phyloP scores from a whole-genome alignment of 2,797 vertebrate genomes.

The Chloroceryle amazona region DNA sequence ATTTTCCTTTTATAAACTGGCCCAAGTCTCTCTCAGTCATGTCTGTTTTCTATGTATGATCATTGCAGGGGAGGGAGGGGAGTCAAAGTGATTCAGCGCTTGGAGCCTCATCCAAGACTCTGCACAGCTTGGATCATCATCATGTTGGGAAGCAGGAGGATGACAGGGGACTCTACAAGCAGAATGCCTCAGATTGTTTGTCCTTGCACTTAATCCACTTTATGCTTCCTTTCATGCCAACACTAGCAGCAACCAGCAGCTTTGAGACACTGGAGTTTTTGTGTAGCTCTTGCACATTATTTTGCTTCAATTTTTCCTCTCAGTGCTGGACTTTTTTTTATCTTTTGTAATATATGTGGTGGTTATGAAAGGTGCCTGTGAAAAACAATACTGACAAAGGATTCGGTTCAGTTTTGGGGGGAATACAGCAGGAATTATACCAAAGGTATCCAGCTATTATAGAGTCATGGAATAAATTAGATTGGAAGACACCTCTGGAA shows the following conservation, averaged over 20 bases:
- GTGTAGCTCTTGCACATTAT: constrained; percentile 20
- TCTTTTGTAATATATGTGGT: constrained; percentile 45
- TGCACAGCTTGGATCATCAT: constrained; percentile 44
- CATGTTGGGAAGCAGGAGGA: constrained; percentile 25
- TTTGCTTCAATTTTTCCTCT: constrained; percentile 57
- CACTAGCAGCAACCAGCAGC: constrained; percentile 57
- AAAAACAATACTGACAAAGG: constrained; percentile 60
- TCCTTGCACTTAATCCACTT: constrained; percentile 68
- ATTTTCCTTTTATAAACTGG: constrained; percentile 45
- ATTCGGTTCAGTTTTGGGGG: not conserved
- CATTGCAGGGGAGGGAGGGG: not conserved
- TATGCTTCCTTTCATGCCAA: constrained; percentile 55
- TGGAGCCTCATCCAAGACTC: constrained; percentile 46
- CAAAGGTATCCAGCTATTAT: constrained; percentile 40
- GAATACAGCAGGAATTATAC: constrained; percentile 13
- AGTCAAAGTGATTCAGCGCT: constrained; percentile 51
- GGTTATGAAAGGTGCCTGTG: constrained; percentile 60
- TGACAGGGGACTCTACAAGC: constrained; percentile 51
- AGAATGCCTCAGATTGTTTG: constrained; percentile 59
- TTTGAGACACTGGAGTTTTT: constrained; percentile 59
- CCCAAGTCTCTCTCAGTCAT: not conserved
- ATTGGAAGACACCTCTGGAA: constrained; percentile 33
- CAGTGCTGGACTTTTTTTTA: not conserved
- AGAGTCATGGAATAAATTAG: constrained; percentile 38
- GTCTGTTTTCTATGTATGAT: constrained; percentile 30